A percentile compares a stretch with the other conserved stretches of the same genome.
Evolutionary conservation across 2,797 vertebrate species (phyloP).

Genomic region (Melanotaenia maccullochi): DNA sequence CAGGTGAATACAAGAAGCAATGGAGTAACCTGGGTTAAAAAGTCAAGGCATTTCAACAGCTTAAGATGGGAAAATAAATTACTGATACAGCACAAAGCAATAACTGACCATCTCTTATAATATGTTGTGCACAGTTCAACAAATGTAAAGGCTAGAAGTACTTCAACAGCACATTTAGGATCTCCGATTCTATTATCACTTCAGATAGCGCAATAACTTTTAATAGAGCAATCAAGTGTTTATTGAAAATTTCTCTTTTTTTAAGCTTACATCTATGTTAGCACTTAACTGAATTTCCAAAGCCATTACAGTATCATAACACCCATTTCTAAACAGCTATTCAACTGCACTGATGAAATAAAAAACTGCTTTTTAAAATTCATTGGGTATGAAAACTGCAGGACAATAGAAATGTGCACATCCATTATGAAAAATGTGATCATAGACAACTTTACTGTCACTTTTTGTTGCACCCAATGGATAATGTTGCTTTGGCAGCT

Average conservation of each 20-base stretch:
- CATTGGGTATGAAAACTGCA: background rate
- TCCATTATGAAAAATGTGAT: background rate
- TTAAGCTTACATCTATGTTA: constrained; percentile 2
- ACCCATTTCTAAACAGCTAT: background rate
- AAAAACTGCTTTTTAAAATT: background rate
- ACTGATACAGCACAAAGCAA: background rate
- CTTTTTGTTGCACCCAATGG: background rate
- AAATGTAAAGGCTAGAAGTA: background rate
- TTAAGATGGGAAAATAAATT: background rate
- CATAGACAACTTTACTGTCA: background rate
- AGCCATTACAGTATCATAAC: background rate
- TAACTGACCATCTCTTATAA: background rate
- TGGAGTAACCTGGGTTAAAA: constrained; percentile 33
- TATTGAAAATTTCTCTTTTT: constrained; percentile 4
- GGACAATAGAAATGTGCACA: background rate
- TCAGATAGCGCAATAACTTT: background rate
- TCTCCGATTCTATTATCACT: background rate
- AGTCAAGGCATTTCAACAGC: constrained; percentile 5
- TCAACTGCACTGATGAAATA: background rate
- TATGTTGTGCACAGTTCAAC: background rate
- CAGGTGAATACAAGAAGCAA: constrained; percentile 10
- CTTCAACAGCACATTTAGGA: background rate
- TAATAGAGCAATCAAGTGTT: background rate
- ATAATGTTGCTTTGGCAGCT: background rate
- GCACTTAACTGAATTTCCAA: background rate